Evolutionary conservation across 2,797 vertebrate species (phyloP), one percentile per base, ranked within the genome.

Genomic region (Otus scops): DNA sequence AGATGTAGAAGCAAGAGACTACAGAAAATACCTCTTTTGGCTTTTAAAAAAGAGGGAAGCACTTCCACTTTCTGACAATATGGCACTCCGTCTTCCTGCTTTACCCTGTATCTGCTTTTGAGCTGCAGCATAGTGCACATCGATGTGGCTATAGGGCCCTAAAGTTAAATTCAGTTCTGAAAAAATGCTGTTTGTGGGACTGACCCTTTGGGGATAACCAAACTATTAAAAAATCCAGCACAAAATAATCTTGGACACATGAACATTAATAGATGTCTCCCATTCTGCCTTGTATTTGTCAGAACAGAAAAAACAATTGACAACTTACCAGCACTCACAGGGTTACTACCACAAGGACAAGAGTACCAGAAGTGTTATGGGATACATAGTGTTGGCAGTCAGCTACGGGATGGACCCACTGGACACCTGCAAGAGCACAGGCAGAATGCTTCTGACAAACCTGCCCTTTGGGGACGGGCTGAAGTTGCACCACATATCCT

Each of bases 91-190:
- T 63, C 90, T 85, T 95, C 75, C 64, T 56, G 57, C 48, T 87
- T 89, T 87, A 96, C 92, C 90, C 93, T 93, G 90, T 79, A 74
- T 71, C 60, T 83, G 67, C 80, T 87, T 92, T 91, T 4, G 1
- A 89, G 60, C 39, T 87, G 86, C 90, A 91, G 95, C 75, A 43
- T 83, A 85, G 91, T 3, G 1, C 77, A 85, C 81, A n/a, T 0
- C 24, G 38, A 74, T 23, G 48, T 43, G 86, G 64, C 71, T 82
- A 19, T 45, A 68, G 18, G 74, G 83, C 85, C 41, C 71, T 85
- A 85, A 78, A 67, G 59, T 23, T 74, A 63, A 85, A 69, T 38
- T 79, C 32, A 70, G 27, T 77, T 38, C 27, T n/a, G 22, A 34
- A 67, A 21, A 79, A 59, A 27, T 18, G 57, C 65, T 60, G 4